These are phyloP conservation scores for Falcunculus frontatus DNA, from an alignment of 2,113 vertebrate species.

Conservation along the genomic window DNA sequence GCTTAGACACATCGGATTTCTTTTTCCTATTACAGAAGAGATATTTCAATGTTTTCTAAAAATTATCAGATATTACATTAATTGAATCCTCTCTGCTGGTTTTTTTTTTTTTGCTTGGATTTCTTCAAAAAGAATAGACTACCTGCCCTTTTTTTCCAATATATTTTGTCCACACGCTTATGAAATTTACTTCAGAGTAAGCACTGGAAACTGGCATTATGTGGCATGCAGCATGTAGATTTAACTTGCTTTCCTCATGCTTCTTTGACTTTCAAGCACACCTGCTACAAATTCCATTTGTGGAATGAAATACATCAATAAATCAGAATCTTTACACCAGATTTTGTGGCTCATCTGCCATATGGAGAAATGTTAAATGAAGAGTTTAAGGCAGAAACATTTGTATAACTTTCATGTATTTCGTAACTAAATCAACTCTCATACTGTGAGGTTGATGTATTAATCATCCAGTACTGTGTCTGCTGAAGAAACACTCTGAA, in stretches of 20 bases:
- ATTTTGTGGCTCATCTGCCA: slow-evolving; percentile 31
- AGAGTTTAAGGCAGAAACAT: slow-evolving; percentile 28
- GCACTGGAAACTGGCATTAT: not conserved
- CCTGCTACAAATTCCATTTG: slow-evolving; percentile 16
- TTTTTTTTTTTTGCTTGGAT: not conserved
- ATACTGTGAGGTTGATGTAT: not conserved
- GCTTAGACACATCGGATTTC: not conserved
- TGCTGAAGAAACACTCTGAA: not conserved
- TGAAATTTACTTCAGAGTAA: not conserved
- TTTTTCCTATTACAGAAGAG: not conserved
- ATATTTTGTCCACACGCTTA: not conserved
- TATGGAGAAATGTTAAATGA: slow-evolving; percentile 46
- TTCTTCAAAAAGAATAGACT: not conserved
- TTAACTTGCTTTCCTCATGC: not conserved
- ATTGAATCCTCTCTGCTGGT: not conserved
- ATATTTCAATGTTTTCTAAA: not conserved
- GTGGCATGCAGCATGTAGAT: not conserved
- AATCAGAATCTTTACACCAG: slow-evolving; percentile 32
- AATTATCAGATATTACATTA: not conserved
- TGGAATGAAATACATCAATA: slow-evolving; percentile 3
- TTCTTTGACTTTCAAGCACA: not conserved
- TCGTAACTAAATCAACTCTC: not conserved
- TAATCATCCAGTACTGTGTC: slow-evolving; percentile 13
- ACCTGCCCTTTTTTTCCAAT: not conserved
- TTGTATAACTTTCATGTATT: slow-evolving; percentile 20